Base-by-base conservation (phyloP, 2,888 invertebrate species). In the Brachyptera risi region DNA sequence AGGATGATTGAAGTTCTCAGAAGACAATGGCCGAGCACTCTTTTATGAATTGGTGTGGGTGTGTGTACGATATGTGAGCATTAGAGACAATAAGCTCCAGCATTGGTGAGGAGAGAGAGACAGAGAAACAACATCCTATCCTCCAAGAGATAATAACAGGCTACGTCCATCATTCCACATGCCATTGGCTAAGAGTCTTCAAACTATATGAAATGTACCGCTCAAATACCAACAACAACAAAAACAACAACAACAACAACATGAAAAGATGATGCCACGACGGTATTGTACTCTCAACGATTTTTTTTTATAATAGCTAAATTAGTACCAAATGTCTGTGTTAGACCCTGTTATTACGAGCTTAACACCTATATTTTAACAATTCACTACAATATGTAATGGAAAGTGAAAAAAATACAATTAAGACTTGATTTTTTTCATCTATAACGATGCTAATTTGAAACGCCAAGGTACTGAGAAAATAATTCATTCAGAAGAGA, bases 121-220 rank as follows among this genome's bases (percentile, higher is more conserved):
- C 9, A 42, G 42, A 42, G 2, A 9, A 31, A 23, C 21, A 13
- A 24, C 49, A 49, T 49, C 26, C 21, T 42, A 26, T 4, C 49
- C 13, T 4, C 58, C 51, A 59, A 66, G 68, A 68, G 67, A 71
- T 75, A 76, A 75, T 76, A 75, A 76, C 69, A 73, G 75, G 75
- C 73, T 73, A 72, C 74, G 75, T 76, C 76, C 75, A 70, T 76
- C 75, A 75, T 67, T 3, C 21, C 17, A 35, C 35, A 31, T 37
- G 54, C 54, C 35, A 54, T 54, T 54, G 54, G 54, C 54, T 54
- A 21, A 35, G 37, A 35, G 37, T n/a, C 54, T 37, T 54, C 35
- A 31, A 35, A 37, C 54, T n/a, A n/a, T n/a, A 54, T 54, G 37
- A 54, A 54, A 35, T 37, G 27, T 31, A 37, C 54, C 38, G 54